Conservation (phyloP, 2,888 invertebrate species). For the Trypoxylon attenuatum region DNA sequence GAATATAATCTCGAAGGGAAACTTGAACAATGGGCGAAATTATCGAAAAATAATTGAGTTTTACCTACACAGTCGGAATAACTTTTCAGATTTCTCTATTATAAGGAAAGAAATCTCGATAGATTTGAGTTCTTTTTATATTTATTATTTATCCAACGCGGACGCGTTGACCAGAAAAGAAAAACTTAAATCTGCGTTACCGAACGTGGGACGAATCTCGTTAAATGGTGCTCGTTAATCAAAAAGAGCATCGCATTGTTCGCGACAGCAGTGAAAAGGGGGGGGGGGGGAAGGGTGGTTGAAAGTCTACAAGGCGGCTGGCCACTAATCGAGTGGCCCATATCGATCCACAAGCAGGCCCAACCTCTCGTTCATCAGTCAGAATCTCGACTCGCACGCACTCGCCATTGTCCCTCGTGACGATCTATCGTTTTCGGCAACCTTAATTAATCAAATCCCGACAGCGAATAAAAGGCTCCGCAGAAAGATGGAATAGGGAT, state of each 20-base stretch:
- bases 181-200: no score
- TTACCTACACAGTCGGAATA: no score
- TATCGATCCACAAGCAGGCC: constrained; percentile 21
- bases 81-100: no score
- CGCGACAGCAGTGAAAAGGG: constrained; percentile 26
- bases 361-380: constrained; percentile 40
- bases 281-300: no score
- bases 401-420: constrained; percentile 22
- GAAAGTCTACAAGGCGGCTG: constrained; percentile 11
- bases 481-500: constrained; percentile 40
- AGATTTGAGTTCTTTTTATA: no score
- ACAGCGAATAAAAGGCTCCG: constrained; percentile 16
- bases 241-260: constrained; percentile 34
- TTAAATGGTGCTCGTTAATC: constrained; percentile 53
- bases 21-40: no score
- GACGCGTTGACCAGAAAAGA: no score
- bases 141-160: no score
- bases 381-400: constrained; percentile 31
- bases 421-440: constrained; percentile 27
- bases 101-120: no score
- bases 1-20: no score
- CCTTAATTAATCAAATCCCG: constrained; percentile 51
- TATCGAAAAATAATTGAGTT: no score
- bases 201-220: no score
- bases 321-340: constrained; percentile 17